Conservation (phyloP, 2,113 vertebrate species). For the Apus apus region DNA sequence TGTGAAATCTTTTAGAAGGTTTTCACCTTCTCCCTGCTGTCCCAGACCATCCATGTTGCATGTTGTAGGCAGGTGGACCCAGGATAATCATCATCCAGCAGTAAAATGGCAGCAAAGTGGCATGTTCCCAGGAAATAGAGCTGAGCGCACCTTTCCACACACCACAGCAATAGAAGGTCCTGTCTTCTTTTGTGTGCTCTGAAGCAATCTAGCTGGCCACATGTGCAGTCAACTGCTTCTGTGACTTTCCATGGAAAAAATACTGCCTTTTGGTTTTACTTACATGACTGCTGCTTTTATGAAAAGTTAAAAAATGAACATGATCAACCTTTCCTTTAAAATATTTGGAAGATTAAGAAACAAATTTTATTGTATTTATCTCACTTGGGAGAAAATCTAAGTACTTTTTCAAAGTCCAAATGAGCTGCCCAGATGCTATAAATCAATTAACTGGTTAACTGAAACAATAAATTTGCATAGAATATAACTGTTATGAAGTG, state of each 20-base stretch:
- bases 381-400: not conserved
- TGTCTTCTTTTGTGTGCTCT: not conserved
- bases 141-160: not conserved
- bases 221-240: not conserved
- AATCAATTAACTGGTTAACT: not conserved
- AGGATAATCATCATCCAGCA: not conserved
- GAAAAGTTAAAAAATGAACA: not conserved
- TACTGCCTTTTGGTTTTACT: not conserved
- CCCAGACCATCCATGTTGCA: accelerated
- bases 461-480: not conserved
- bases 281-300: not conserved
- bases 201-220: not conserved
- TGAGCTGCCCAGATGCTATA: not conserved
- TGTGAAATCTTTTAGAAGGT: not conserved
- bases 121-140: not conserved
- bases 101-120: not conserved
- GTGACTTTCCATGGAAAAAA: not conserved
- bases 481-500: not conserved
- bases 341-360: not conserved
- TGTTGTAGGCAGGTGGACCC: not conserved
- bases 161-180: not conserved
- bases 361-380: not conserved
- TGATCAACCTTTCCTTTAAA: not conserved
- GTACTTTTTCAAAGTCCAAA: not conserved
- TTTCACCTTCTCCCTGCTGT: not conserved